phyloP scores from a whole-genome alignment of 2,113 vertebrate species.

The Arenaria interpres region DNA sequence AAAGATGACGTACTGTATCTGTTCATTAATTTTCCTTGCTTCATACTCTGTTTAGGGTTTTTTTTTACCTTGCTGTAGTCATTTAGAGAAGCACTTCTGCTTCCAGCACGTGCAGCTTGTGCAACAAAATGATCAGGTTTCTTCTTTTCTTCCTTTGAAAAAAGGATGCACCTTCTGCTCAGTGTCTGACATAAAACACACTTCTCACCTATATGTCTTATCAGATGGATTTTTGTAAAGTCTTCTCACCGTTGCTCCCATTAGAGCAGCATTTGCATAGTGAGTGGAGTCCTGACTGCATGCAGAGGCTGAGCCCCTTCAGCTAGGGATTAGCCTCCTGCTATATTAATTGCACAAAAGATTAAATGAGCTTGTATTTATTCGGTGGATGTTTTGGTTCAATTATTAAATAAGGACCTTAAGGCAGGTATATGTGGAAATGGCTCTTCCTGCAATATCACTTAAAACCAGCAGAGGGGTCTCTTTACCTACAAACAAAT shows the following conservation, averaged over 20 bases:
- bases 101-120: neutral
- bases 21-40: neutral
- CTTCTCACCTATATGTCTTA: neutral
- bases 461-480: slow-evolving; percentile 53
- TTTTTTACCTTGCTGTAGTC: neutral
- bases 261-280: neutral
- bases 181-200: neutral
- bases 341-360: slow-evolving; percentile 3
- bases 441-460: neutral
- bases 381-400: neutral
- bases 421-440: neutral
- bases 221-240: neutral
- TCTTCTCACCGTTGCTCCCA: neutral
- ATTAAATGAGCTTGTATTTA: slow-evolving; percentile 15
- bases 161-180: neutral
- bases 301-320: neutral
- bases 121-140: neutral
- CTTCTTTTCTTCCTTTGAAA: neutral
- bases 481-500: slow-evolving; percentile 1
- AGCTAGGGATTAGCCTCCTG: neutral
- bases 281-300: neutral
- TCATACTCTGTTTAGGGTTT: neutral
- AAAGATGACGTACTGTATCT: neutral
- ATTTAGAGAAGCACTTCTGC: neutral
- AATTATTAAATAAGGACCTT: neutral